Base-by-base conservation (phyloP, 1,140 invertebrate genomes). In the Pteromalus puparum region DNA sequence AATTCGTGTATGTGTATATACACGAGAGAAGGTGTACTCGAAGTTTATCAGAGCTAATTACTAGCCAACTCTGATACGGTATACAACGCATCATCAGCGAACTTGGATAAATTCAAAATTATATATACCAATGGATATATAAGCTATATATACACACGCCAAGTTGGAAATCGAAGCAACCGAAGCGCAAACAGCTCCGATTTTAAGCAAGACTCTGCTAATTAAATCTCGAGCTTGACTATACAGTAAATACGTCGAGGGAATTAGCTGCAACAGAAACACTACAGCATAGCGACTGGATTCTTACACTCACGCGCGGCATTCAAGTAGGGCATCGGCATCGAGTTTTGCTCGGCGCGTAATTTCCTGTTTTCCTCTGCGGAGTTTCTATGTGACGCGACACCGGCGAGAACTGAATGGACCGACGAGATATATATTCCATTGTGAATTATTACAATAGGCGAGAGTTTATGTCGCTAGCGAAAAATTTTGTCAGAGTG, bases 391-490 rank as follows among this genome's bases (percentile, higher is more conserved):
- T 1, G 13, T 53, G 21, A 61, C 53, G 53, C 53, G 53, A 1
- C 13, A 18, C 13, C 53, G 6, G 21, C 38, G 38, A 42, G 38
- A 42, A 42, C 53, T 61, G 53, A 61, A 61, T 61, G 53, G 21
- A 61, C 21, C 53, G 18, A n/a, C 3, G 53, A 18, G 53, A 61
- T 18, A n/a, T 61, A 61, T 61, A 61, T 61, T 42, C 53, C 53
- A 61, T 61, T 61, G 53, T 61, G 53, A 61, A 61, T 61, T 61
- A 61, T 61, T 21, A 61, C 53, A 61, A 61, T 61, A n/a, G 53
- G 5, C 6, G 53, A 61, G 53, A 34, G 30, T 53, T 53, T 21
- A 53, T 21, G 48, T 18, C 48, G 48, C 13, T 18, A 2, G 53
- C 53, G 53, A 61, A 61, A 61, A 61, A 61, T 61, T 61, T 61